Evolutionary conservation across 2,888 invertebrate genomes (phyloP).

Genomic region (Branchipolynoe longqiensis): DNA sequence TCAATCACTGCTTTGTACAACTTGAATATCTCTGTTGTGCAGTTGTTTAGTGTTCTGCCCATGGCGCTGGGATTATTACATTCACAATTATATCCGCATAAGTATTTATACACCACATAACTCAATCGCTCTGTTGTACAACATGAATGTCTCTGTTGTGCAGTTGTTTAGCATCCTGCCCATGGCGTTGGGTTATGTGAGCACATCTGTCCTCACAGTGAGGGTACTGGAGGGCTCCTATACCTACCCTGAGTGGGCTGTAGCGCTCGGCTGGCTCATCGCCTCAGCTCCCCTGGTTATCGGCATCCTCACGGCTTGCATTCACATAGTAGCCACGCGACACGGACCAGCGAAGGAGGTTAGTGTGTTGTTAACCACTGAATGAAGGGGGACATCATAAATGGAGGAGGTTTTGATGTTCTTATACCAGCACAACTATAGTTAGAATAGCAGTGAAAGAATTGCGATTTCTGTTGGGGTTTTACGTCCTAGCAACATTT

Average conservation of each 20-base stretch:
- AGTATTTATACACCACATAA: too few species aligned
- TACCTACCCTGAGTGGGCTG: not conserved
- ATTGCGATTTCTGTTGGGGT: too few species aligned
- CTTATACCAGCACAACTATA: too few species aligned
- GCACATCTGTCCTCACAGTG: not conserved
- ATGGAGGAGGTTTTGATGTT: too few species aligned
- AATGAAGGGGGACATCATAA: too few species aligned
- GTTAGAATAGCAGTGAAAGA: too few species aligned
- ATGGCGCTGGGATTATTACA: too few species aligned
- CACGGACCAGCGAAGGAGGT: not conserved
- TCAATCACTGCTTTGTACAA: too few species aligned
- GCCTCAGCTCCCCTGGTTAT: not conserved
- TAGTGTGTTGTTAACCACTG: not conserved
- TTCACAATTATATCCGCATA: too few species aligned
- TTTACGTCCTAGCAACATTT: too few species aligned
- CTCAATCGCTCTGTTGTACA: not conserved
- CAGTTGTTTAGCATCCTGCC: slow-evolving; percentile 21
- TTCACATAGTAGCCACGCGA: not conserved
- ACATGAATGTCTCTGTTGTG: not conserved
- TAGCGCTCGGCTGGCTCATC: not conserved
- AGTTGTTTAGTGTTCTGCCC: too few species aligned
- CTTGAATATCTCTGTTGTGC: too few species aligned
- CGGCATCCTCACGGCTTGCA: not conserved
- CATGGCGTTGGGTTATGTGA: not conserved
- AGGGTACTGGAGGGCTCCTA: not conserved